Percentiles rank a stretch among this genome's conserved stretches.
Evolutionary conservation across 2,113 vertebrate genomes (phyloP).

Genomic region (Protobothrops flavoviridis): DNA sequence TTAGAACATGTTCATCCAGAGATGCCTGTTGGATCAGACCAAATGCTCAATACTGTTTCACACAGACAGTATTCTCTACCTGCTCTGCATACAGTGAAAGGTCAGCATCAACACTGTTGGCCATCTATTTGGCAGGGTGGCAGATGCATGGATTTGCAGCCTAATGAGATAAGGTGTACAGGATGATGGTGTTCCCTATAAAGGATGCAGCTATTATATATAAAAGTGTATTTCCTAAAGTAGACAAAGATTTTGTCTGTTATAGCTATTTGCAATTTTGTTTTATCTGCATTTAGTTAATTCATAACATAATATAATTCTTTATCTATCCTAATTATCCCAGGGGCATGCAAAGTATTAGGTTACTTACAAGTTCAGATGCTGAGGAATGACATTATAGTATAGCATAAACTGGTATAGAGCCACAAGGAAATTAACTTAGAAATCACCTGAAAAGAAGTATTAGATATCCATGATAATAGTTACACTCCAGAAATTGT

Average conservation of each 20-base stretch:
- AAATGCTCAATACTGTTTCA: neutral
- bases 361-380: neutral
- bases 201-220: neutral
- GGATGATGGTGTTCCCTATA: neutral
- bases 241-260: neutral
- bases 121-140: neutral
- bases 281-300: slow-evolving; percentile 2
- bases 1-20: neutral
- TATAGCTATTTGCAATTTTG: neutral
- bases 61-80: neutral
- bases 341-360: neutral
- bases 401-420: neutral
- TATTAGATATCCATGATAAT: neutral
- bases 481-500: neutral
- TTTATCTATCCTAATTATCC: neutral
- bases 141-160: neutral
- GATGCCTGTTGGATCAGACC: neutral
- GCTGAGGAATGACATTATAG: neutral
- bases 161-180: neutral
- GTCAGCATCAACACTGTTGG: neutral
- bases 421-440: neutral
- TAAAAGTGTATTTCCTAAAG: neutral
- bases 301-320: neutral
- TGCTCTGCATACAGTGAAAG: neutral
- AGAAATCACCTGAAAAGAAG: slow-evolving; percentile 1